Percentiles rank a stretch among this genome's conserved stretches.
phyloP scores from a whole-genome alignment of 2,113 vertebrate species.

The Plecotus auritus region DNA sequence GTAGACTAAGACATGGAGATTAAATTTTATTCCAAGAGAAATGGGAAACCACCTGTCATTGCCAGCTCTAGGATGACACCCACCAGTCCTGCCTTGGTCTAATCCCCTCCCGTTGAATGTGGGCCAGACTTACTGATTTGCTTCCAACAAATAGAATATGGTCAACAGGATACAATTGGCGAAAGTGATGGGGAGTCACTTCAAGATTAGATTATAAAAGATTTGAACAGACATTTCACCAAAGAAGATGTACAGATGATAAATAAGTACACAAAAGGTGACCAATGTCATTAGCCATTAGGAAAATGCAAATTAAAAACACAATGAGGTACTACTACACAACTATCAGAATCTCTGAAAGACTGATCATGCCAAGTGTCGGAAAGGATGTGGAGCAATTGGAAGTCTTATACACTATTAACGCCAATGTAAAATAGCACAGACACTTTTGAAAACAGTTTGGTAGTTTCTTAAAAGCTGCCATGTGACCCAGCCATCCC shows the following conservation, averaged over 20 bases:
- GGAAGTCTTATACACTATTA: not conserved
- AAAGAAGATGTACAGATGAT: not conserved
- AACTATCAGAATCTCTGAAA: not conserved
- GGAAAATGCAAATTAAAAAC: constrained; percentile 1
- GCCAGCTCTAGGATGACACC: not conserved
- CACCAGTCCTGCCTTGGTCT: not conserved
- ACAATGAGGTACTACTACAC: not conserved
- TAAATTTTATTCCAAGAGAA: not conserved
- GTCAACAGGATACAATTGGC: not conserved
- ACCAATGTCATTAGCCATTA: not conserved
- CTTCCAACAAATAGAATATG: not conserved
- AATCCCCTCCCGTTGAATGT: not conserved
- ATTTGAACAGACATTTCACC: not conserved
- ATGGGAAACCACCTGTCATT: not conserved
- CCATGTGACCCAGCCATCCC: not conserved
- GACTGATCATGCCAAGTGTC: not conserved
- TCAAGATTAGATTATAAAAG: not conserved
- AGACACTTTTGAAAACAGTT: not conserved
- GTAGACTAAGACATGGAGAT: not conserved
- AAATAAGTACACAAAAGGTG: not conserved
- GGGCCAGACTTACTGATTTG: not conserved
- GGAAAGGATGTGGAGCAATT: not conserved
- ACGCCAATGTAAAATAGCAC: not conserved
- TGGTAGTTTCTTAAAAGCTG: not conserved
- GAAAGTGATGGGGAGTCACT: not conserved